Conservation (phyloP, 2,888 invertebrate species). For the Conus canariensis region DNA sequence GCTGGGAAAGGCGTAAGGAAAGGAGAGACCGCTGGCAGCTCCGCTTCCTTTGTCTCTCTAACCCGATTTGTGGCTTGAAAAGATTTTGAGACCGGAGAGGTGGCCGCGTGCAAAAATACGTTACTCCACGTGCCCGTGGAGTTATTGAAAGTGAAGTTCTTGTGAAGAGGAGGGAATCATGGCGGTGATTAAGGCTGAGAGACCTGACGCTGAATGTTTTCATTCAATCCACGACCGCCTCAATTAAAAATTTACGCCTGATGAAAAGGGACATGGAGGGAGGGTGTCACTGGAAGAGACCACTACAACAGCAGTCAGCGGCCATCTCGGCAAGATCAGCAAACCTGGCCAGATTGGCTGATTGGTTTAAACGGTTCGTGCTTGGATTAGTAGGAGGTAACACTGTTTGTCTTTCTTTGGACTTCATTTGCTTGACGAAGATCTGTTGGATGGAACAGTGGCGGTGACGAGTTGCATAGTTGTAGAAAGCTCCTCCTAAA, state of each 20-base stretch:
- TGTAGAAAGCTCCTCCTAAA: too few species aligned
- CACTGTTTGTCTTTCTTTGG: neutral
- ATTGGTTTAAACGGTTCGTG: neutral
- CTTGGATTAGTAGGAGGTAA: neutral
- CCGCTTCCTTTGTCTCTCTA: constrained; percentile 7
- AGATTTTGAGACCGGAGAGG: neutral
- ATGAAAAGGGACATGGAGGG: neutral
- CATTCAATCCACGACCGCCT: constrained; percentile 7
- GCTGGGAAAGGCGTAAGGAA: neutral
- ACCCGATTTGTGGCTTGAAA: constrained; percentile 2
- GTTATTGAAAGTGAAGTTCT: constrained; percentile 21
- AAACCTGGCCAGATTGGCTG: neutral
- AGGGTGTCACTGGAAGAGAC: neutral
- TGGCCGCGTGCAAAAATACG: neutral
- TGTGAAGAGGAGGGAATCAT: too few species aligned
- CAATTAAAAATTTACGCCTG: neutral
- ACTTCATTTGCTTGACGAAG: neutral
- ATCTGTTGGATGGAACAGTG: too few species aligned
- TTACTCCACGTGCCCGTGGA: neutral
- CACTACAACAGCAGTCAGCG: neutral
- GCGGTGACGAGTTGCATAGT: too few species aligned
- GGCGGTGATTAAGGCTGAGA: neutral
- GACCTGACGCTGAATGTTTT: constrained; percentile 21
- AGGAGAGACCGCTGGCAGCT: neutral
- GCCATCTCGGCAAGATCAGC: neutral